Percentiles rank a stretch among this genome's conserved stretches.
Conservation (phyloP, 2,797 vertebrate species). For the Oreochromis grahami region DNA sequence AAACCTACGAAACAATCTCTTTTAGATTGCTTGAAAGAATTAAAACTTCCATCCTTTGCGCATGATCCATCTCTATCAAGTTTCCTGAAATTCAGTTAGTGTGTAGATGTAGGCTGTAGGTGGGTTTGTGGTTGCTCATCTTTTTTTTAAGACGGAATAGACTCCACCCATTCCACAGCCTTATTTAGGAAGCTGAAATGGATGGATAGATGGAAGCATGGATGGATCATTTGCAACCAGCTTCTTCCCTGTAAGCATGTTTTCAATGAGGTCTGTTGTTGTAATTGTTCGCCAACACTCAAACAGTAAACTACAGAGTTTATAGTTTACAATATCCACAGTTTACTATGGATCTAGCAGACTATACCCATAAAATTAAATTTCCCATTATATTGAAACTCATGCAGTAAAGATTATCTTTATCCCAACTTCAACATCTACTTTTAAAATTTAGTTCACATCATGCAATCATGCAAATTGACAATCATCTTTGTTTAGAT, state of each 20-base stretch:
- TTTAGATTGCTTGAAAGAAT: not conserved
- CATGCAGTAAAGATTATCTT: not conserved
- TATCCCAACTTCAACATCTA: not conserved
- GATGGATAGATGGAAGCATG: not conserved
- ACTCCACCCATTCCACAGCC: not conserved
- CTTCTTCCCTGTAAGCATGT: not conserved
- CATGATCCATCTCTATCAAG: not conserved
- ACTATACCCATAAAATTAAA: not conserved
- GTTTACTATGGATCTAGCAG: not conserved
- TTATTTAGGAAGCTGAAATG: rapidly evolving
- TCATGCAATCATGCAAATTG: not conserved
- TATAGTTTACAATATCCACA: not conserved
- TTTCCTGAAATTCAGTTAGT: not conserved
- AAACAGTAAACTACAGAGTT: not conserved
- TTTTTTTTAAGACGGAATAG: not conserved
- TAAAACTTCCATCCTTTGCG: not conserved
- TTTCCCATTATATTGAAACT: not conserved
- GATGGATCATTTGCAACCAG: not conserved
- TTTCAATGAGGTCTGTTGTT: not conserved
- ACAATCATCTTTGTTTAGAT: not conserved
- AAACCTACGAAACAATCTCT: not conserved
- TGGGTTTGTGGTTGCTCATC: not conserved
- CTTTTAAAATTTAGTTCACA: not conserved
- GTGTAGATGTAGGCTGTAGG: not conserved
- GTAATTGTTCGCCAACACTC: not conserved